Evolutionary conservation across 1,140 invertebrate genomes (phyloP), one percentile per base, ranked within the genome.

Genomic region (Berghia stephanieae): DNA sequence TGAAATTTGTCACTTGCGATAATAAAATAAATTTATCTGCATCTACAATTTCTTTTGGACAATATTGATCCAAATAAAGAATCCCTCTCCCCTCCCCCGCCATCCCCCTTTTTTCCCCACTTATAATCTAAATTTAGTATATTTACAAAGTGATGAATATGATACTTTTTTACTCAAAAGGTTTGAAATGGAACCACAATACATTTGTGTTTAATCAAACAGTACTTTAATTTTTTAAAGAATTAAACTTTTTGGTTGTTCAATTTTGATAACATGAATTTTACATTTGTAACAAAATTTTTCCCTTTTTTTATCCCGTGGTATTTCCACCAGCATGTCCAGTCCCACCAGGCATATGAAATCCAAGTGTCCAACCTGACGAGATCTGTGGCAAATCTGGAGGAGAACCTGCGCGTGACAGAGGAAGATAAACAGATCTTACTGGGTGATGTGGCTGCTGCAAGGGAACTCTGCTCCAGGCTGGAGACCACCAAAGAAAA

Each of bases 401-500:
- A 90, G 78, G 89, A 89, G 31, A 84, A 83, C 36, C 71, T 87
- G 24, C 79, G 84, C 18, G 78, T 84, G 63, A 77, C 82, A n/a
- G 89, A 90, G 71, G 85, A 87, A 40, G 86, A 89, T 13, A 88
- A 87, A 72, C 85, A 86, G 66, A 83, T 81, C 16, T 69, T 90
- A 5, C 73, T 86, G 43, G 82, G 83, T 31, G 89, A 90, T 79
- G 74, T 90, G 38, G 82, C 84, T 4, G 84, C 88, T 34, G 85
- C 86, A 16, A 78, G 89, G 16, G 89, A 90, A 76, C 85, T 89
- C 16, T 86, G 86, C 77, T 81, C 84, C 13, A 77, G 84, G 46
- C 82, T 90, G 36, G 89, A 90, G 80, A 82, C 81, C 0, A 83
- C 79, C 24, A 89, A 90, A 63, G 89, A 90, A 36, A 83, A 84